Conservation (phyloP, 1,140 invertebrate species). For the Ephestia elutella region DNA sequence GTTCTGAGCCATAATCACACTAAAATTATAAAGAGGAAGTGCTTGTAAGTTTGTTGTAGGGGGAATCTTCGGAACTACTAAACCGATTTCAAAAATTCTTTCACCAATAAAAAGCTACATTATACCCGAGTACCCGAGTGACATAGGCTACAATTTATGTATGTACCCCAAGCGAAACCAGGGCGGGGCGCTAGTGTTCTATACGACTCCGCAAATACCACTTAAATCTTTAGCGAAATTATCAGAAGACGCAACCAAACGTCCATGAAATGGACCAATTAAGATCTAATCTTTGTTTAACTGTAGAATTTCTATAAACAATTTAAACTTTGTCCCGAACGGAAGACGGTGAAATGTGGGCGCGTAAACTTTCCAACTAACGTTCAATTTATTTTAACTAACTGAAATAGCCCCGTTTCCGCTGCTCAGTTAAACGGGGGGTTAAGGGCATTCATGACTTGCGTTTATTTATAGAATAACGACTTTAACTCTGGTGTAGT, state of each 20-base stretch:
- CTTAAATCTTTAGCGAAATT: background rate
- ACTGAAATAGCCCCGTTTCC: constrained; percentile 39
- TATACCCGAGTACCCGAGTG: too few species aligned
- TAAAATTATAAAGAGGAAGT: too few species aligned
- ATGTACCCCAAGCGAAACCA: too few species aligned
- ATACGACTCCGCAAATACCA: too few species aligned
- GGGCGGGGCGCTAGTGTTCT: too few species aligned
- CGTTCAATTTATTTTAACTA: constrained; percentile 46
- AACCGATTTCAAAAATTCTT: too few species aligned
- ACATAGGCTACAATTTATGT: too few species aligned
- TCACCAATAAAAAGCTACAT: too few species aligned
- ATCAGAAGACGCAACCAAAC: background rate
- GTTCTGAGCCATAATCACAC: too few species aligned
- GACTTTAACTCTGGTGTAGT: background rate
- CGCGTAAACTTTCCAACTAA: constrained; percentile 30
- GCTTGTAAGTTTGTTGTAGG: too few species aligned
- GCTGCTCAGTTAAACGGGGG: constrained; percentile 24
- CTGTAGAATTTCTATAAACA: constrained; percentile 3
- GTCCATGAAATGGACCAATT: background rate
- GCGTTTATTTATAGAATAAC: constrained; percentile 2
- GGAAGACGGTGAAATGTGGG: constrained; percentile 38
- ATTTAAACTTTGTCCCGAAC: constrained; percentile 20
- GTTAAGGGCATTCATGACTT: constrained; percentile 22
- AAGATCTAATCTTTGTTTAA: constrained; percentile 2
- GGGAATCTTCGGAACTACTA: too few species aligned